Evolutionary conservation across 2,888 invertebrate species (phyloP).

Genomic region (Phanerotoma sp.): DNA sequence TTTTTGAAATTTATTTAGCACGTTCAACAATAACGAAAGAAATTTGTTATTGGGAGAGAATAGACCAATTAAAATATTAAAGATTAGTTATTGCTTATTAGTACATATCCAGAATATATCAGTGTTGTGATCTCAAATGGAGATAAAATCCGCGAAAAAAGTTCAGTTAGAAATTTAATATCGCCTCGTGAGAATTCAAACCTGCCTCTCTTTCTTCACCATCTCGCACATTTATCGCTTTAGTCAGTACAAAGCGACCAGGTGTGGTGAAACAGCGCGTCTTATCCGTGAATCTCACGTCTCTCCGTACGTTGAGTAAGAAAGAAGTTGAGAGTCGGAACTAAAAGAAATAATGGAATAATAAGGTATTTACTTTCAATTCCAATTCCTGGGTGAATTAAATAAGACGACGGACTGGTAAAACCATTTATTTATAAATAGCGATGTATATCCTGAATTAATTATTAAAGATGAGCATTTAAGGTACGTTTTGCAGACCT

Average conservation of each 20-base stretch:
- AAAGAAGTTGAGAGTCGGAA: conserved; percentile 18
- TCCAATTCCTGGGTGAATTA: background rate
- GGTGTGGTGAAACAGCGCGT: conserved; percentile 34
- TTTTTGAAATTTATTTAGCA: no score
- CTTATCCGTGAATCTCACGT: conserved; percentile 34
- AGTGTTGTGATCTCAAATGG: no score
- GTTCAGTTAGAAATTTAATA: conserved; percentile 25
- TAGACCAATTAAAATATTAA: conserved; percentile 3
- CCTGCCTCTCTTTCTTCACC: conserved; percentile 21
- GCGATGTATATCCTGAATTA: background rate
- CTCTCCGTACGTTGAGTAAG: conserved; percentile 20
- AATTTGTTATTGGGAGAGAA: background rate
- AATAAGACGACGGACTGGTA: no score
- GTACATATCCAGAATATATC: background rate
- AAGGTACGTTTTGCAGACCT: conserved; percentile 1
- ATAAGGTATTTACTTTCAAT: conserved; percentile 14
- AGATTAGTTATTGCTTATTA: background rate
- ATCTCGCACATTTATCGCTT: conserved; percentile 33
- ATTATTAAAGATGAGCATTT: background rate
- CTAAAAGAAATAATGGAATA: conserved; percentile 10
- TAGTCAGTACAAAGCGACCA: conserved; percentile 27
- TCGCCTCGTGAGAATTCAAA: conserved; percentile 30
- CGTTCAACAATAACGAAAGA: background rate
- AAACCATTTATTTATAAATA: no score
- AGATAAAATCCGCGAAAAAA: conserved; percentile 10